Base-by-base conservation (phyloP, 2,113 vertebrate species). In the Girardinichthys multiradiatus region DNA sequence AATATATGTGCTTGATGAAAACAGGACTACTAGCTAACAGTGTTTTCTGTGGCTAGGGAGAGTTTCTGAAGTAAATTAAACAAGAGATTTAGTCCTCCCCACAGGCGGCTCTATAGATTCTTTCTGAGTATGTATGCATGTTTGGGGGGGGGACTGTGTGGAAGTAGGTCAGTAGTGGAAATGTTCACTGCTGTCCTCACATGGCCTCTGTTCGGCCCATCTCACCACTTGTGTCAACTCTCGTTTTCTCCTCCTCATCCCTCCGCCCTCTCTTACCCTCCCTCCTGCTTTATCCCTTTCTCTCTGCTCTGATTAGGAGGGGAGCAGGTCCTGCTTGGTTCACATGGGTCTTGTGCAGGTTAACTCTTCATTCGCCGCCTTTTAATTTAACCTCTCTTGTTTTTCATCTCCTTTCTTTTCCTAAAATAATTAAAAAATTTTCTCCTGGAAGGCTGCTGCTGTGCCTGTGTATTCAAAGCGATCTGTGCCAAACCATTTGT, bases 151-250 rank as follows among this genome's bases (percentile, higher is more conserved):
- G 0, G 70, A 11, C 21, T 7, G 0, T 1, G 72, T 60, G 12
- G 77, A 90, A 87, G 80, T 90, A 84, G 90, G 88, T 91, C 88
- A 90, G 80, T 87, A 87, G 88, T 85, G 81, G 90, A 87, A 73
- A 88, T 83, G 66, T 83, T 84, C 72, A 68, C 54, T 4, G 27
- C 64, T 86, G 72, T 85, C 83, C 83, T 85, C 76, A 37, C 77
- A 33, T 30, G 74, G 85, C 85, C 79, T 81, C 82, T 69, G 81
- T 64, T 86, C 64, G 33, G 79, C 64, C 79, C 59, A 58, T 84
- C 79, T 82, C 86, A 78, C 84, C 68, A 78, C 82, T 87, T 64
- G 17, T 70, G 80, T 85, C 82, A 73, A 72, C 72, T 87, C 61
- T 57, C 68, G 76, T 90, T 80, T 83, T 70, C 80, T 84, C 86